Evolutionary conservation across 2,113 vertebrate species (phyloP).

Genomic region (Alouatta palliata): DNA sequence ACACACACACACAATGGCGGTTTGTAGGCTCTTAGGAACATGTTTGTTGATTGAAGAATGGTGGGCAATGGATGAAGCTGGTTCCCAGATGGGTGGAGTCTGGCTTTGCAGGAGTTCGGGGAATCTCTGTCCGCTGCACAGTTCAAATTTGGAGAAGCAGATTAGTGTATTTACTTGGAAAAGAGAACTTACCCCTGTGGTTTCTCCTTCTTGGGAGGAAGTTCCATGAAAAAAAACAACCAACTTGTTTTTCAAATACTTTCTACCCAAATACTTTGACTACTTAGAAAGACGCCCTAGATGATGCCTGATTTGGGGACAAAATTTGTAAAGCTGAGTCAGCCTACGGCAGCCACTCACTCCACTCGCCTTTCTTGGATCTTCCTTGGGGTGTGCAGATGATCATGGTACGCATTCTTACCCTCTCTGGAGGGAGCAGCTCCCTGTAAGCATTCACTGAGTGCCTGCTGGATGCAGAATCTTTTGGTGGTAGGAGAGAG

Average conservation of each 20-base stretch:
- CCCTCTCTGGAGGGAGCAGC: background rate
- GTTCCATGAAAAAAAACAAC: slow-evolving; percentile 60
- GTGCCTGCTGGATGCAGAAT: background rate
- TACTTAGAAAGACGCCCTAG: background rate
- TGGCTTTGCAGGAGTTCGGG: background rate
- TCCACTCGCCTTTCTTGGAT: background rate
- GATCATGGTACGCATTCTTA: fast-evolving
- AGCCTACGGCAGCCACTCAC: background rate
- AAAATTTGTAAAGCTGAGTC: background rate
- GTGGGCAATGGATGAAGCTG: background rate
- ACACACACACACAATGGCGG: background rate
- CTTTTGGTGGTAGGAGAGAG: background rate
- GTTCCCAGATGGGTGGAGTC: background rate
- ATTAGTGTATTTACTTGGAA: slow-evolving; percentile 71
- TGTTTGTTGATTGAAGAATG: background rate
- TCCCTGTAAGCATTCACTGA: background rate
- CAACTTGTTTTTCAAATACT: slow-evolving; percentile 49
- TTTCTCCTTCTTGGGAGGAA: slow-evolving; percentile 81
- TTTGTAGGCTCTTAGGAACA: background rate
- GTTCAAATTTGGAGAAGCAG: slow-evolving; percentile 54
- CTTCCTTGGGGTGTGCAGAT: background rate
- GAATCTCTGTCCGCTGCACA: background rate
- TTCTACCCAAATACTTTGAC: slow-evolving; percentile 28
- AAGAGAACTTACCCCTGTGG: slow-evolving; percentile 81
- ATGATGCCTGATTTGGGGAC: background rate